Percentiles rank a stretch among this genome's conserved stretches.
Evolutionary conservation across 2,797 vertebrate genomes (phyloP).

Genomic region (Acanthopagrus latus): DNA sequence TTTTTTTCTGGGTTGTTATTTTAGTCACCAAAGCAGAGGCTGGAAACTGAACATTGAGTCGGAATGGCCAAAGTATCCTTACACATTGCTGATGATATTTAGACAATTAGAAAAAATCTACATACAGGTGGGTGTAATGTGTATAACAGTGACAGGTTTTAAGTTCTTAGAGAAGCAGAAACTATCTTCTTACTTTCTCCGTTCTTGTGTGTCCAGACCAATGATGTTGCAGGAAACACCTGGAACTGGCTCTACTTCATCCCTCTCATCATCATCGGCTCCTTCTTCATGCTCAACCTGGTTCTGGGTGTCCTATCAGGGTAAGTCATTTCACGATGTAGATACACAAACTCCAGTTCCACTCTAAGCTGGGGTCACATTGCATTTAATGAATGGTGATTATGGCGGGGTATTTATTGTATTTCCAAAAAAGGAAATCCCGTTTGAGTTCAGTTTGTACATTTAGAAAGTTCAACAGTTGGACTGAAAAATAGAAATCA

Average conservation of each 20-base stretch:
- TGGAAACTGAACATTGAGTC: too few relatives aligned
- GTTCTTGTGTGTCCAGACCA: conserved; percentile 83
- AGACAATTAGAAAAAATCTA: neutral
- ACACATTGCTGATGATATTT: neutral
- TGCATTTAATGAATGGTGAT: neutral
- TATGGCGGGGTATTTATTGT: neutral
- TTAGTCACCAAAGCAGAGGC: too few relatives aligned
- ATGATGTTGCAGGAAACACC: conserved; percentile 92
- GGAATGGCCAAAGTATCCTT: too few relatives aligned
- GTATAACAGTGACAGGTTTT: neutral
- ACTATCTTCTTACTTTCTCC: neutral
- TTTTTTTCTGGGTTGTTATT: neutral
- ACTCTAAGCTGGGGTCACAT: neutral
- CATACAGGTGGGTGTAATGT: neutral
- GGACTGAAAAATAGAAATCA: neutral
- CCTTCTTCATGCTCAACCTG: conserved; percentile 99
- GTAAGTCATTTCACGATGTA: conserved; percentile 69
- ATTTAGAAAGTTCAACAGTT: too few relatives aligned
- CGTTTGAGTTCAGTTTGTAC: too few relatives aligned
- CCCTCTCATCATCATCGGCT: conserved; percentile 98
- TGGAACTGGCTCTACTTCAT: conserved; percentile 99
- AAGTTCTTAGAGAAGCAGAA: too few relatives aligned
- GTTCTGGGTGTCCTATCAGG: conserved; percentile 94
- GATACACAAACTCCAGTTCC: neutral
- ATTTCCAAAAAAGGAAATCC: neutral